These are phyloP conservation scores for Tribolium freemani DNA, from an alignment of 2,888 invertebrate genomes.

Conservation along the genomic window DNA sequence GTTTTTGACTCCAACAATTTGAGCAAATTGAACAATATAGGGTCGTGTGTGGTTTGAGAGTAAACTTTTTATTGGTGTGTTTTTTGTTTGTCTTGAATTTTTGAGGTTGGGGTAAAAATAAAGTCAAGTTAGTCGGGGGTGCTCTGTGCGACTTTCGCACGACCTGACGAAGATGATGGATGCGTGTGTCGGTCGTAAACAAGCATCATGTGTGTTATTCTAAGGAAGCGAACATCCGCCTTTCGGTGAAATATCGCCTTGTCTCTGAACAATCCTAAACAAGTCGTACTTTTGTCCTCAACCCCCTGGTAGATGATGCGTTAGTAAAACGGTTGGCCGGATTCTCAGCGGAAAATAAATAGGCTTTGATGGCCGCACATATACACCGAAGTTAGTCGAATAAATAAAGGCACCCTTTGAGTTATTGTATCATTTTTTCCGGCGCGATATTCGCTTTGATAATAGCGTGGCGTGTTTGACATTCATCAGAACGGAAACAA, in stretches of 20 bases:
- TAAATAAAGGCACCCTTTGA: slow-evolving; percentile 62
- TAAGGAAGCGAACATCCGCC: slow-evolving; percentile 68
- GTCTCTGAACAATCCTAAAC: slow-evolving; percentile 66
- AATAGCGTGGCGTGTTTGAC: slow-evolving; percentile 38
- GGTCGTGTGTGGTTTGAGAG: no score
- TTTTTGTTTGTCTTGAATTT: no score
- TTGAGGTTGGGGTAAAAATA: neutral
- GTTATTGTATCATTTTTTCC: slow-evolving; percentile 54
- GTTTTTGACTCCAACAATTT: no score
- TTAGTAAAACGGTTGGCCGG: slow-evolving; percentile 66
- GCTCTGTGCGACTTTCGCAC: slow-evolving; percentile 50
- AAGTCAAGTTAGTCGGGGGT: neutral
- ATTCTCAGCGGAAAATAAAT: slow-evolving; percentile 65
- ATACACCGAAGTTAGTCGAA: slow-evolving; percentile 59
- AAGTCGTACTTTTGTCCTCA: slow-evolving; percentile 67
- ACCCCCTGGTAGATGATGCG: slow-evolving; percentile 65
- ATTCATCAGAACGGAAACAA: slow-evolving; percentile 26
- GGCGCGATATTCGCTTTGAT: slow-evolving; percentile 28
- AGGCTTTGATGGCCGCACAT: slow-evolving; percentile 64
- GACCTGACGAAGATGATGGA: slow-evolving; percentile 65
- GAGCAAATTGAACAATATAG: no score
- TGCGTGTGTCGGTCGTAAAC: slow-evolving; percentile 60
- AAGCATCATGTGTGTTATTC: slow-evolving; percentile 67
- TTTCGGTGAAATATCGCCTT: slow-evolving; percentile 67
- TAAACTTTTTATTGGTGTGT: no score